Base-by-base conservation (phyloP, 2,888 invertebrate species). In the Tipula confusa region DNA sequence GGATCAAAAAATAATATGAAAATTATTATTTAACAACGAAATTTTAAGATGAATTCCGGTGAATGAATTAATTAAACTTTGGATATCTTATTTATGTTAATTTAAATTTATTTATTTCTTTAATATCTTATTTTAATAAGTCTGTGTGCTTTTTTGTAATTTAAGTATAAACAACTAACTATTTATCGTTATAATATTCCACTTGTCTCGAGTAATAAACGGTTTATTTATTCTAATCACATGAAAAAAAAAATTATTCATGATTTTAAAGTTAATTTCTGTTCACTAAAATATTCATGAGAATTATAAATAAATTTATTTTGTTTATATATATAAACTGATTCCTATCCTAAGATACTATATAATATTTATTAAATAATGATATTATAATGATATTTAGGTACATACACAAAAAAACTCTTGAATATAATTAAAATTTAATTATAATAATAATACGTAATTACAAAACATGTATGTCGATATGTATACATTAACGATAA, bases 201-300 rank as follows among this genome's bases (percentile, higher is more conserved):
- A 64, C 64, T 64, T 64, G 64, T 64, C 64, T 24, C 64, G 64
- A 64, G 64, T 64, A 64, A 64, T 64, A 64, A 64, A 64, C 64
- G 64, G 64, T 64, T 64, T 64, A 64, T 24, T 64, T 64, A 64
- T 64, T 64, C 24, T 64, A 64, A 64, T 64, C 24, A 64, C 24
- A 64, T 1, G 5, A 7, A 43, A 43, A 43, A 43, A n/a, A 43
- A 43, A 43, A 43, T 9, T 9, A 36, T 6, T 43, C 43, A 43
- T 43, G 64, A 64, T 64, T 64, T 64, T 64, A 64, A 64, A 64
- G 24, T 64, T 64, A 64, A 24, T 18, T 43, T 43, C 15, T 43
- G 6, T 15, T 43, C 15, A 43, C 9, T 64, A 24, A 24, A 64
- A 64, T 64, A 64, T 64, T 64, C 64, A 64, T 64, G 24, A 64